phyloP scores from a whole-genome alignment of 2,888 invertebrate species.

The Drosophila borealis region DNA sequence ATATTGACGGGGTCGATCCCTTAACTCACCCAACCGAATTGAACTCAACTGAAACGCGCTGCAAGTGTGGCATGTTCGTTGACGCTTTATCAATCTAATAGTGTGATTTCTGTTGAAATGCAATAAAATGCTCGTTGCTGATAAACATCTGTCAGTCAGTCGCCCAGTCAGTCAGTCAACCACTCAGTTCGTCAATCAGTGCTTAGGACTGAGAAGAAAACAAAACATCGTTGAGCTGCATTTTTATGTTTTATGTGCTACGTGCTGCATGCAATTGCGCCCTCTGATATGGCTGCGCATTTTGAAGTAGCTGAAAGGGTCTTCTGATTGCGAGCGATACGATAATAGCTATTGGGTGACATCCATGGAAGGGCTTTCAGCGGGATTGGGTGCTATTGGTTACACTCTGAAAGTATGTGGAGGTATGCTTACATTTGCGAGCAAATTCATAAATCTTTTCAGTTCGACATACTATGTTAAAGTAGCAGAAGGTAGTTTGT shows the following conservation, averaged over 20 bases:
- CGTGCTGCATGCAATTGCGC: conserved; percentile 68
- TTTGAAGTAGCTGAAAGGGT: conserved; percentile 34
- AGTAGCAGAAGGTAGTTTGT: background rate
- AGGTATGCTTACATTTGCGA: background rate
- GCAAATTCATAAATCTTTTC: background rate
- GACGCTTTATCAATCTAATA: conserved; percentile 70
- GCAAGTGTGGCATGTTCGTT: conserved; percentile 39
- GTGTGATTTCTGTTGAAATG: conserved; percentile 72
- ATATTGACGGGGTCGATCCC: conserved; percentile 8
- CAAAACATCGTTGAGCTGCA: conserved; percentile 20
- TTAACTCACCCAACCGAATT: conserved; percentile 10
- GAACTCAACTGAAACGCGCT: conserved; percentile 19
- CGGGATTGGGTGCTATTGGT: conserved; percentile 2
- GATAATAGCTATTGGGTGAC: conserved; percentile 22
- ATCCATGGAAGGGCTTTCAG: background rate
- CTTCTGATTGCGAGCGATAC: conserved; percentile 12
- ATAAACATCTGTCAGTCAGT: conserved; percentile 69
- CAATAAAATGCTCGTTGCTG: conserved; percentile 64
- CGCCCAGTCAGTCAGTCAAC: conserved; percentile 24
- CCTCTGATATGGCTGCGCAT: conserved; percentile 45
- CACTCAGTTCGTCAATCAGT: conserved; percentile 47
- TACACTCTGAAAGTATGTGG: background rate
- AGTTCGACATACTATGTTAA: background rate
- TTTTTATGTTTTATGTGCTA: conserved; percentile 55
- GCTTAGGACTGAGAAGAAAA: conserved; percentile 25